These are phyloP conservation scores for Gonioctena quinquepunctata DNA, from an alignment of 1,140 invertebrate genomes.

Conservation along the genomic window DNA sequence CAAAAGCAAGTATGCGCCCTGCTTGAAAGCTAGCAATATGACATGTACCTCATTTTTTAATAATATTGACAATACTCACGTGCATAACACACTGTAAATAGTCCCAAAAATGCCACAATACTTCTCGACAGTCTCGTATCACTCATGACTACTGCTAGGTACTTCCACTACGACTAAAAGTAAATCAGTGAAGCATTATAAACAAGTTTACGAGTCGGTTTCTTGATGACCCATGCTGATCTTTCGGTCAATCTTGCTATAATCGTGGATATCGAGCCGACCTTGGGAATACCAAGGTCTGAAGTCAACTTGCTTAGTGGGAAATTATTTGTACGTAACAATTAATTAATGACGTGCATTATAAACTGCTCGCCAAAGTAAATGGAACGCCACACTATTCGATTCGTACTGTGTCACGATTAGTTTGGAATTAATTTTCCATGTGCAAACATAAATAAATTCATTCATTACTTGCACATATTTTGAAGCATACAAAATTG, in stretches of 20 bases:
- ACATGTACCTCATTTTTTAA: too few relatives aligned
- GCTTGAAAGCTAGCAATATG: too few relatives aligned
- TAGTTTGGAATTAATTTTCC: too few relatives aligned
- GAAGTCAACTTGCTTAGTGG: not conserved
- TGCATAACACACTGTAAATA: not conserved
- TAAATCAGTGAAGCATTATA: not conserved
- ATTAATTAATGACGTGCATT: not conserved
- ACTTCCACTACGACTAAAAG: not conserved
- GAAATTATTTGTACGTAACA: not conserved
- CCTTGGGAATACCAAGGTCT: slow-evolving; percentile 30
- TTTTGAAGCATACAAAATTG: too few relatives aligned
- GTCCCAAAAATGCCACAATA: not conserved
- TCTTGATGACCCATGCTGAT: slow-evolving; percentile 30
- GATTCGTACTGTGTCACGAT: too few relatives aligned
- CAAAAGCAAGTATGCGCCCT: too few relatives aligned
- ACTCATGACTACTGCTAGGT: not conserved
- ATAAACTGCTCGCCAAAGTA: not conserved
- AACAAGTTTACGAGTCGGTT: slow-evolving; percentile 1
- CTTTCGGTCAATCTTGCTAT: slow-evolving; percentile 10
- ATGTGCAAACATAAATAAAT: too few relatives aligned
- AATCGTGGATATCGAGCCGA: slow-evolving; percentile 24
- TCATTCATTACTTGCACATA: too few relatives aligned
- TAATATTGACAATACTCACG: slow-evolving; percentile 1
- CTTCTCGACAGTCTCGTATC: not conserved
- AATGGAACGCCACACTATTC: not conserved